phyloP scores from a whole-genome alignment of 1,140 invertebrate genomes.

The Lucilia cuprina region DNA sequence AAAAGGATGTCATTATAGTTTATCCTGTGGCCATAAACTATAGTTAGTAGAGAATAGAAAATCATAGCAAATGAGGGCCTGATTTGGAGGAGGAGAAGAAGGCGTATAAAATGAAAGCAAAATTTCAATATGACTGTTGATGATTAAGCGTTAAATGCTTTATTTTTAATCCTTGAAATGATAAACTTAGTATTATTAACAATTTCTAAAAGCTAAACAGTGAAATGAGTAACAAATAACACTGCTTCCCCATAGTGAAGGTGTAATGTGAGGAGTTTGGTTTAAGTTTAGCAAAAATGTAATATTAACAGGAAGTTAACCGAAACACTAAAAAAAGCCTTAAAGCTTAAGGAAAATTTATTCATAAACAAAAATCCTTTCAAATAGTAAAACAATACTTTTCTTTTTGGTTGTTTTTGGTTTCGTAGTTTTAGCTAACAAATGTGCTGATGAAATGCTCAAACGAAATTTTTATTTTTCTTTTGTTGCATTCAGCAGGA shows the following conservation, averaged over 20 bases:
- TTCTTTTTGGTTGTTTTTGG: not conserved
- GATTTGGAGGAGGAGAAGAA: not conserved
- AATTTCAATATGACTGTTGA: not conserved
- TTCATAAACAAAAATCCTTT: not conserved
- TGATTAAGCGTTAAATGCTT: not conserved
- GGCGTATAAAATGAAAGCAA: not conserved
- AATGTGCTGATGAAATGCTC: not conserved
- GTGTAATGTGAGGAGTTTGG: not conserved
- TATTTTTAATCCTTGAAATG: not conserved
- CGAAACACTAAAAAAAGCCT: not conserved
- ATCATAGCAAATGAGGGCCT: not conserved
- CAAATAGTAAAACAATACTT: not conserved
- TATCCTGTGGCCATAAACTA: slow-evolving; percentile 22
- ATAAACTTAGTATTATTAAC: not conserved
- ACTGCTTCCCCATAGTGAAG: not conserved
- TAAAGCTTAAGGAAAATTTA: not conserved
- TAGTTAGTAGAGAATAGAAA: not conserved
- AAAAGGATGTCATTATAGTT: slow-evolving; percentile 27
- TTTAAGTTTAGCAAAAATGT: not conserved
- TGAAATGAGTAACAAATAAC: too few relatives aligned
- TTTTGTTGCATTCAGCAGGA: not conserved
- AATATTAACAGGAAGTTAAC: not conserved
- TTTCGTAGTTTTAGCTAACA: not conserved
- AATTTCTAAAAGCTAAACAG: too few relatives aligned
- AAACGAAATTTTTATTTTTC: not conserved